Conservation (phyloP, 2,888 invertebrate species). For the Leuctra nigra region DNA sequence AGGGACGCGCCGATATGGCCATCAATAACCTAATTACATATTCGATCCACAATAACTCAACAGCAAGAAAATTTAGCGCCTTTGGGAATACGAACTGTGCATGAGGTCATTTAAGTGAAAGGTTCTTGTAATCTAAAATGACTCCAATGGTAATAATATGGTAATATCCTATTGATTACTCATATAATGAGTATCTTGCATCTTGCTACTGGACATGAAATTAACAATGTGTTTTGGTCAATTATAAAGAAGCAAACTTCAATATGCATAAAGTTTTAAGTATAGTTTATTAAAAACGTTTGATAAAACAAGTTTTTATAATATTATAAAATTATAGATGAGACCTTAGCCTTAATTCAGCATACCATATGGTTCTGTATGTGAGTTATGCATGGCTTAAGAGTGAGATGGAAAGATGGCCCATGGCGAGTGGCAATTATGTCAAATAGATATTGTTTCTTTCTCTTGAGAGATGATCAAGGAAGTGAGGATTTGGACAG, state of each 20-base stretch:
- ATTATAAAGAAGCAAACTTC: neutral
- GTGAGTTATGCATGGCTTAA: too few relatives aligned
- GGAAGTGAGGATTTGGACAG: too few relatives aligned
- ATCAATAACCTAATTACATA: conserved; percentile 1
- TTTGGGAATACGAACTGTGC: too few relatives aligned
- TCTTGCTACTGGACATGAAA: conserved; percentile 6
- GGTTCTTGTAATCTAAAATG: neutral
- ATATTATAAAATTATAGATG: conserved; percentile 1
- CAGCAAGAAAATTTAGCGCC: too few relatives aligned
- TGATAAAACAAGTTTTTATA: conserved; percentile 13
- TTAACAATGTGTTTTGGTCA: conserved; percentile 1
- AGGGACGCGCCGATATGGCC: conserved; percentile 6
- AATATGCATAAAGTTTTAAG: conserved; percentile 9
- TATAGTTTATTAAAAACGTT: neutral
- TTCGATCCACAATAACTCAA: too few relatives aligned
- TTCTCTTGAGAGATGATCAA: too few relatives aligned
- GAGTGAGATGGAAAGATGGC: too few relatives aligned
- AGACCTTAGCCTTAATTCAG: conserved; percentile 5
- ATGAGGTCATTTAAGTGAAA: too few relatives aligned
- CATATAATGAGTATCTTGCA: conserved; percentile 4
- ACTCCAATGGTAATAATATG: conserved; percentile 5
- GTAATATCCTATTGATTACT: conserved; percentile 13
- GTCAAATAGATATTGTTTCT: too few relatives aligned
- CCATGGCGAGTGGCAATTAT: too few relatives aligned
- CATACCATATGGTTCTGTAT: too few relatives aligned